These are phyloP conservation scores for Antheraea pernyi DNA, from an alignment of 1,140 invertebrate species.

Conservation along the genomic window DNA sequence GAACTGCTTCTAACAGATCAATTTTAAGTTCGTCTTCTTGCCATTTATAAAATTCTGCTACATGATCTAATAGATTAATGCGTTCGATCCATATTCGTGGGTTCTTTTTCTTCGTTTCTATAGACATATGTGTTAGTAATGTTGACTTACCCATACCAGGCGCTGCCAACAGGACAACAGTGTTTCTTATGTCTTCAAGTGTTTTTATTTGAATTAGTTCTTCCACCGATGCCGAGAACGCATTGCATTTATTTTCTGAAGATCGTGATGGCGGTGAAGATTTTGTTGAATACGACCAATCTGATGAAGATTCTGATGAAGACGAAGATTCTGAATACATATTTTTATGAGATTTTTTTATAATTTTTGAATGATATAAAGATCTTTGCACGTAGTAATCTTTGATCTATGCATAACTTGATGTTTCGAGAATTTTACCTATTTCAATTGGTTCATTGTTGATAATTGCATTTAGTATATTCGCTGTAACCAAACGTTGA, in stretches of 20 bases:
- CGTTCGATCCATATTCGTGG: slow-evolving; percentile 20
- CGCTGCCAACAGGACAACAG: slow-evolving; percentile 14
- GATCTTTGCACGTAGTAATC: slow-evolving; percentile 17
- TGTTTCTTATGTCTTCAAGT: slow-evolving; percentile 17
- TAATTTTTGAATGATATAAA: neutral
- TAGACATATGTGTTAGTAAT: slow-evolving; percentile 21
- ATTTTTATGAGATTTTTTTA: neutral
- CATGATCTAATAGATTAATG: slow-evolving; percentile 15
- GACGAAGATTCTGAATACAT: neutral
- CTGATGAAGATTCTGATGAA: neutral
- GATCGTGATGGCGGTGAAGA: neutral
- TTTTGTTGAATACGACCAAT: neutral
- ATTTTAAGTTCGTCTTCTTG: slow-evolving; percentile 2
- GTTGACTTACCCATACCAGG: slow-evolving; percentile 26
- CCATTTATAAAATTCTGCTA: slow-evolving; percentile 15
- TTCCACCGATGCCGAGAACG: neutral
- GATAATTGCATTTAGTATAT: slow-evolving; percentile 10
- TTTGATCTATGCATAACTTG: slow-evolving; percentile 23
- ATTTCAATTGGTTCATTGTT: slow-evolving; percentile 6
- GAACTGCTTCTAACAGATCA: neutral
- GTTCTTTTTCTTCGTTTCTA: slow-evolving; percentile 23
- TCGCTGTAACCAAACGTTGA: slow-evolving; percentile 1
- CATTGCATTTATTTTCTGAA: neutral
- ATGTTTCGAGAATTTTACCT: neutral
- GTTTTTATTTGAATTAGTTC: slow-evolving; percentile 16